phyloP scores from a whole-genome alignment of 2,113 vertebrate species.

The human (Homo sapiens) region GRCh38 chr7:21564001-21564500 shows the following conservation, averaged over 20 bases:
- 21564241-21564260: slow-evolving; percentile 80
- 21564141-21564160: rapidly evolving
- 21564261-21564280: slow-evolving; percentile 77
- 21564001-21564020: not conserved
- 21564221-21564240: slow-evolving; percentile 82
- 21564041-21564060: not conserved
- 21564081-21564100: not conserved
- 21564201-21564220: slow-evolving; percentile 85
- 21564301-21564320: slow-evolving; percentile 87
- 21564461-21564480: not conserved
- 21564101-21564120: not conserved
- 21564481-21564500: not conserved
- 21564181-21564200: slow-evolving; percentile 86
- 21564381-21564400: slow-evolving; percentile 88
- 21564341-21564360: slow-evolving; percentile 82
- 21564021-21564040: not conserved
- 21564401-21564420: not conserved
- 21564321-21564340: slow-evolving; percentile 85
- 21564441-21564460: not conserved
- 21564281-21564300: slow-evolving; percentile 86
- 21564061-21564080: not conserved
- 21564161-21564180: not conserved
- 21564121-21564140: not conserved
- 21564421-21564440: not conserved
- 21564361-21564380: slow-evolving; percentile 89